phyloP scores from a whole-genome alignment of 2,113 vertebrate genomes.

The Dryoscopus gambensis region DNA sequence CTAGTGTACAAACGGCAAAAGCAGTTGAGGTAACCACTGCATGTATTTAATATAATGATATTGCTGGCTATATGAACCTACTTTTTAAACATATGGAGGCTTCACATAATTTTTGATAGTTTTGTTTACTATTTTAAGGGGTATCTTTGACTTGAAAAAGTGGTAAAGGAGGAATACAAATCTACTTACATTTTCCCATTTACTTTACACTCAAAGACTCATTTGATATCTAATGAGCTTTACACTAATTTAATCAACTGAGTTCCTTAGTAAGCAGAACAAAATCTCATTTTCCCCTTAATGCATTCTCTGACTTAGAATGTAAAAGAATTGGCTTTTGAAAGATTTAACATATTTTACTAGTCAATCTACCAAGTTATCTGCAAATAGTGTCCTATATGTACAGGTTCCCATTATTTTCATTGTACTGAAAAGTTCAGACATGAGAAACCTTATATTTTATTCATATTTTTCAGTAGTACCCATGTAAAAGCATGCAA shows the following conservation, averaged over 20 bases:
- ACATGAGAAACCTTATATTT: neutral
- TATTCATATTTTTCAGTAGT: neutral
- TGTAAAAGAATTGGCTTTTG: neutral
- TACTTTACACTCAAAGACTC: neutral
- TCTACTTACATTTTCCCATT: neutral
- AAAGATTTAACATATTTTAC: neutral
- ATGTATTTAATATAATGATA: neutral
- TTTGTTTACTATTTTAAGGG: neutral
- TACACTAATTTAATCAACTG: neutral
- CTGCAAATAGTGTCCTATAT: neutral
- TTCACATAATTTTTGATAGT: neutral
- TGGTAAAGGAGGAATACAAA: neutral
- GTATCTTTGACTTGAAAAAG: neutral
- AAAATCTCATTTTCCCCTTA: neutral
- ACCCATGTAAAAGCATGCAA: neutral
- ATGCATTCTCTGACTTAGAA: neutral
- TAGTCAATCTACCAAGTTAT: neutral
- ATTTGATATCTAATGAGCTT: neutral
- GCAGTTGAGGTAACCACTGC: neutral
- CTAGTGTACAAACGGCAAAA: neutral
- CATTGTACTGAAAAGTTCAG: neutral
- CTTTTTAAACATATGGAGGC: neutral
- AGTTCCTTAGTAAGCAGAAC: neutral
- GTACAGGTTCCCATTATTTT: neutral
- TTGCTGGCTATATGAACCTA: neutral